Conservation (phyloP, 2,113 vertebrate genomes). For the Patagioenas fasciata region DNA sequence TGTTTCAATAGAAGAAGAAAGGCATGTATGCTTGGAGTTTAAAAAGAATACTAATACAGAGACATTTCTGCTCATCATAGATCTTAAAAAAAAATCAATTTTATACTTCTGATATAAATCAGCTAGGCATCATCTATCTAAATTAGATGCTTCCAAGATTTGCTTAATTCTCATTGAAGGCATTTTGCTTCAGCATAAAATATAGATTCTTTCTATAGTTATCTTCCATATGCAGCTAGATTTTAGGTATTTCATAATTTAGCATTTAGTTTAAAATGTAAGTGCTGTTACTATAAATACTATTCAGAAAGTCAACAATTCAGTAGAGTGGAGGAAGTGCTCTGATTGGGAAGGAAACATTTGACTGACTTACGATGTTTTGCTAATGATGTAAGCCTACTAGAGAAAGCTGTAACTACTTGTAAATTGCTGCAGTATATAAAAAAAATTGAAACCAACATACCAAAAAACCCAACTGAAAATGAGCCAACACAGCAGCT, state of each 20-base stretch:
- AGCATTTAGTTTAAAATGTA: background rate
- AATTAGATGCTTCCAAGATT: background rate
- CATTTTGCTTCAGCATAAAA: background rate
- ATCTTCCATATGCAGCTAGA: background rate
- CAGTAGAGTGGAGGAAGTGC: background rate
- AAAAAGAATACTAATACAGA: background rate
- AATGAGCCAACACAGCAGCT: conserved; percentile 49
- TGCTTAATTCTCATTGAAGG: background rate
- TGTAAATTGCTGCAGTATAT: background rate
- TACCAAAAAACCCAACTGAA: background rate
- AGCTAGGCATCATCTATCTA: background rate
- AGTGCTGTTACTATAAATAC: background rate
- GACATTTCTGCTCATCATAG: background rate
- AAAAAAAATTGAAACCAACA: background rate
- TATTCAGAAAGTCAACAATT: conserved; percentile 6
- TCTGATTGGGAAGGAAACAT: conserved; percentile 36
- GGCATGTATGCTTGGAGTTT: background rate
- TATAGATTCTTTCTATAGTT: background rate
- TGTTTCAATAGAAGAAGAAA: conserved; percentile 13
- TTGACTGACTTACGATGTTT: background rate
- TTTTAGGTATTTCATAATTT: conserved; percentile 30
- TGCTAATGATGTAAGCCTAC: conserved; percentile 15
- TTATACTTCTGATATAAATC: background rate
- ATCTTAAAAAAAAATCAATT: background rate
- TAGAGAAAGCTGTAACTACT: conserved; percentile 36